A percentile compares a stretch with the other conserved stretches of the same genome.
phyloP scores from a whole-genome alignment of 2,797 vertebrate genomes.

The Crenichthys baileyi region DNA sequence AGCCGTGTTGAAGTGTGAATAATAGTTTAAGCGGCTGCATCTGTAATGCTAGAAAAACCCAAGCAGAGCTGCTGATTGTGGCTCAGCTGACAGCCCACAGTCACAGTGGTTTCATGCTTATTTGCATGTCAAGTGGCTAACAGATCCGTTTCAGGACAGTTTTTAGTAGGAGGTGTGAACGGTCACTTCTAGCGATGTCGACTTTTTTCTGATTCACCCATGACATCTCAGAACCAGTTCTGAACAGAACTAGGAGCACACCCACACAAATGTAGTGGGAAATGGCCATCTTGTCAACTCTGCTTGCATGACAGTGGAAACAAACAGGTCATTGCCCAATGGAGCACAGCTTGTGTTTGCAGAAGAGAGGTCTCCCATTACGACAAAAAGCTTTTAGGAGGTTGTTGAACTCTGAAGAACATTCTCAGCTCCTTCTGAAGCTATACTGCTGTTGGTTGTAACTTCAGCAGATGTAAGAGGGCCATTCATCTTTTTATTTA shows the following conservation, averaged over 20 bases:
- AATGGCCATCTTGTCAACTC: background rate
- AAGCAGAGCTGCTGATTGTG: background rate
- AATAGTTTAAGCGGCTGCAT: background rate
- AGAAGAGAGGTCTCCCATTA: background rate
- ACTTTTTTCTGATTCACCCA: too few species aligned
- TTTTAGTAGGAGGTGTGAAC: background rate
- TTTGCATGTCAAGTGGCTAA: background rate
- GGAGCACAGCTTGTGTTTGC: background rate
- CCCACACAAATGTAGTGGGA: background rate
- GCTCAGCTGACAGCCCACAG: constrained; percentile 2
- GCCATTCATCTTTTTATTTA: background rate
- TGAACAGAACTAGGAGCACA: too few species aligned
- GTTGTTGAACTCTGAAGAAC: background rate
- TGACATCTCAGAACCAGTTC: background rate
- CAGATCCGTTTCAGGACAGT: background rate
- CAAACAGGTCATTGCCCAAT: too few species aligned
- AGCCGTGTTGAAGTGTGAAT: background rate
- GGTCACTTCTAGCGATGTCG: too few species aligned
- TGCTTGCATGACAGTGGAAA: background rate
- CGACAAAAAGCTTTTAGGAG: background rate
- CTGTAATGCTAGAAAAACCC: background rate
- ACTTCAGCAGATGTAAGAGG: background rate
- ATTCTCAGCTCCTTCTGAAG: background rate
- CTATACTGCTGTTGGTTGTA: background rate
- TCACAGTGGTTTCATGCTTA: background rate